Evolutionary conservation across 2,797 vertebrate species (phyloP), one percentile per base, ranked within the genome.

Genomic region (Mormyrus hasselquistii): DNA sequence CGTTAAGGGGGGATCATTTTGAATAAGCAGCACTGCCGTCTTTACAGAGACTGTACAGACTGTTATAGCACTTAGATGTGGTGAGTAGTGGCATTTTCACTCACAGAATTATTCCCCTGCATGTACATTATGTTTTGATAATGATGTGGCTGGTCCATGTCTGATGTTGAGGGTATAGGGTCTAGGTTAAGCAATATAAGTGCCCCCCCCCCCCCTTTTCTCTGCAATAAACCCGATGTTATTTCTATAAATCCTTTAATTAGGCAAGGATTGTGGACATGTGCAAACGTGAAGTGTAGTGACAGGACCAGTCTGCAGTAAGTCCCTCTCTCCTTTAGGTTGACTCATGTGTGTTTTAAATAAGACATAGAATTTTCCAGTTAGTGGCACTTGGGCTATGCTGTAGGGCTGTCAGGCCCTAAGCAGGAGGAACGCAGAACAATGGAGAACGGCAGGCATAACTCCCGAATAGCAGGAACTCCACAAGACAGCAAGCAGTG

Each of bases 311-410:
- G 73, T 47, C 14, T 47, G 34, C 41, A n/a, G 4, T 44, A n/a
- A 79, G 73, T 14, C 47, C 19, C 16, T 44, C 73, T 8, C 73
- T 47, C 38, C 73, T 73, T 79, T 79, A 79, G 73, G 6, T 47
- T 79, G 73, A 79, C 41, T 79, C 73, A 79, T 79, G 38, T 47
- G 38, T 47, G 73, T 79, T 79, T 79, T 79, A 79, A 79, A 41
- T 79, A 79, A 79, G 73, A 79, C 73, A 41, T 79, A 41, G 73
- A 47, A n/a, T 19, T 29, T 79, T 34, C 41, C 19, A 79, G 73
- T 79, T 41, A 79, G 73, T n/a, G 19, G 73, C 38, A 41, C 41
- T 44, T n/a, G 73, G 73, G 73, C 38, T 19, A 8, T 79, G 73
- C 73, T 79, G 73, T 44, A 79, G 73, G 73, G 65, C 65, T 73